Evolutionary conservation across 2,113 vertebrate species (phyloP).

Genomic region (Neoarius graeffei): DNA sequence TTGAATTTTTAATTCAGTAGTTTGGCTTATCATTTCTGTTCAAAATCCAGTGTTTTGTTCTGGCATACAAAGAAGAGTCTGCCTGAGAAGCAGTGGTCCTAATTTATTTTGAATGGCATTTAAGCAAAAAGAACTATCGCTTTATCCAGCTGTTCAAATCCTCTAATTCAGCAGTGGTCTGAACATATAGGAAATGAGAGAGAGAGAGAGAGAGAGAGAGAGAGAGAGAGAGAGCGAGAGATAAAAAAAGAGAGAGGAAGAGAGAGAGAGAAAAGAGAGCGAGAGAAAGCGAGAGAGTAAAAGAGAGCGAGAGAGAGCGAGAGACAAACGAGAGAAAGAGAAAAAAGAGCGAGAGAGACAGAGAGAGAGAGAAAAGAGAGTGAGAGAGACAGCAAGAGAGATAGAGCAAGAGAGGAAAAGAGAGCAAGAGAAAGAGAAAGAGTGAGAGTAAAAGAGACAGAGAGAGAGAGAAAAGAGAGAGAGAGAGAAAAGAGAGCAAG

Average conservation of each 20-base stretch:
- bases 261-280: too few relatives aligned
- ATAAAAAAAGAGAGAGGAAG: not conserved
- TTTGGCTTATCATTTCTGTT: conserved; percentile 11
- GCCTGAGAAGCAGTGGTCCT: not conserved
- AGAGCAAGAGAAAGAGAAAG: not conserved
- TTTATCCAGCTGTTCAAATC: conserved; percentile 9
- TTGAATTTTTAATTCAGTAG: conserved; percentile 6
- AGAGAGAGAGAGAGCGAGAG: not conserved
- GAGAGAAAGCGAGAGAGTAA: too few relatives aligned
- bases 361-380: not conserved
- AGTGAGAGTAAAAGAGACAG: not conserved
- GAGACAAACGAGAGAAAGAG: too few relatives aligned
- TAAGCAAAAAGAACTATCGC: not conserved
- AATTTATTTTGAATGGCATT: conserved; percentile 5
- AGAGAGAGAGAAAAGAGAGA: too few relatives aligned
- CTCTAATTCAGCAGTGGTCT: not conserved
- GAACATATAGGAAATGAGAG: not conserved
- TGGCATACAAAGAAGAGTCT: not conserved
- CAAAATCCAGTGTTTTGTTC: not conserved
- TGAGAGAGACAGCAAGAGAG: not conserved
- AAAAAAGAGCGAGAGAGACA: not conserved
- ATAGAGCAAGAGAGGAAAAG: too few relatives aligned
- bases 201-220: not conserved
- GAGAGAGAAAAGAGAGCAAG: too few relatives aligned
- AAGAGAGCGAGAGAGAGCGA: too few relatives aligned